A percentile compares a stretch with the other conserved stretches of the same genome.
phyloP scores from a whole-genome alignment of 1,140 invertebrate genomes.

The Bombus vancouverensis region DNA sequence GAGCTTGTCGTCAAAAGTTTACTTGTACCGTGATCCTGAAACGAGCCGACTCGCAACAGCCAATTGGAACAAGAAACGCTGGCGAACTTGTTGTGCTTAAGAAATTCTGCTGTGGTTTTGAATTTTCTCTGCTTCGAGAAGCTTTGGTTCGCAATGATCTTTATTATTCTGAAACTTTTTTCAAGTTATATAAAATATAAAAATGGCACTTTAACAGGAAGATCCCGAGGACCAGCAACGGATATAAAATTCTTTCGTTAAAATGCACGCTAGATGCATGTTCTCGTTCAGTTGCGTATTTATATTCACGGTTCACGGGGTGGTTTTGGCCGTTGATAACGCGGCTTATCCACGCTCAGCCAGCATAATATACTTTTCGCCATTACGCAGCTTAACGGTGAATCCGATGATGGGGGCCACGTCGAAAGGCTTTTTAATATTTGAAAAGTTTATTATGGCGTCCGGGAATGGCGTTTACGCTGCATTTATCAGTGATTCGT shows the following conservation, averaged over 20 bases:
- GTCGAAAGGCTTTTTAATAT: conserved; percentile 32
- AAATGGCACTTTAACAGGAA: too few relatives aligned
- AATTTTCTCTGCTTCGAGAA: too few relatives aligned
- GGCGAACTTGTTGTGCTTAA: not conserved
- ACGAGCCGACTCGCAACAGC: not conserved
- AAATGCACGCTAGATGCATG: not conserved
- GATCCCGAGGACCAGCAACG: too few relatives aligned
- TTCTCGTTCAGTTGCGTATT: not conserved
- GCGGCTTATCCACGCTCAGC: conserved; percentile 23
- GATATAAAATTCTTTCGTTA: not conserved
- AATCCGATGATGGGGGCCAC: conserved; percentile 33
- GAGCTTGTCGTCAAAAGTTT: conserved; percentile 15
- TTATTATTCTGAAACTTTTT: not conserved
- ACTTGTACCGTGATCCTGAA: not conserved
- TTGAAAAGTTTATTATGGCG: conserved; percentile 31
- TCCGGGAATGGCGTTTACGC: not conserved
- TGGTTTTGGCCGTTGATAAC: conserved; percentile 12
- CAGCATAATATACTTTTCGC: conserved; percentile 40
- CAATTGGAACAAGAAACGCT: not conserved
- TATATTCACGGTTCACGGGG: conserved; percentile 35
- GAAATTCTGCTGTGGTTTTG: not conserved
- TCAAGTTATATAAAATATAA: not conserved
- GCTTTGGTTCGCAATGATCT: not conserved
- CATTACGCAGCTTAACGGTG: conserved; percentile 43
- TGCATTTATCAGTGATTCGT: conserved; percentile 21